Evolutionary conservation across 1,140 invertebrate genomes (phyloP).

Genomic region (Neodiprion pinetum): DNA sequence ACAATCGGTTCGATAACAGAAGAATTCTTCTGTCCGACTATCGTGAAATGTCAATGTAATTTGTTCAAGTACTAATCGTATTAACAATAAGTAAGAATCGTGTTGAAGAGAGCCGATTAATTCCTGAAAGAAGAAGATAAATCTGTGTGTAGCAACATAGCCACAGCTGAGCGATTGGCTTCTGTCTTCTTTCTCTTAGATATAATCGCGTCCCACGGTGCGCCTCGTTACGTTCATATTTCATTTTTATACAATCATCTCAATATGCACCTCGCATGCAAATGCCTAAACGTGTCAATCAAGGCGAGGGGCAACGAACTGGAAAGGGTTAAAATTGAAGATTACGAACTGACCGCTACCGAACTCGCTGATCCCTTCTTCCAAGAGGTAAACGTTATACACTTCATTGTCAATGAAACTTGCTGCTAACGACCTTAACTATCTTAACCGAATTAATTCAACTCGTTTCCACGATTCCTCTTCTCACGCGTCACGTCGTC

Average conservation of each 20-base stretch:
- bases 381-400: constrained; percentile 46
- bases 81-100: neutral
- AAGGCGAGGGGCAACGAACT: constrained; percentile 53
- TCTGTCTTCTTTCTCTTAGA: neutral
- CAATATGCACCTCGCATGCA: constrained; percentile 54
- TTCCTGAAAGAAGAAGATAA: neutral
- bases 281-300: constrained; percentile 63
- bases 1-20: neutral
- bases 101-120: neutral
- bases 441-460: constrained; percentile 2
- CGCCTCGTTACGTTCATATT: neutral
- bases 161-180: neutral
- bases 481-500: no score
- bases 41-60: neutral
- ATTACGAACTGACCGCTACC: constrained; percentile 48
- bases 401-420: neutral
- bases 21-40: neutral
- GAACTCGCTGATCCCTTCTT: constrained; percentile 57
- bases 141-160: neutral
- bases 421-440: constrained; percentile 1
- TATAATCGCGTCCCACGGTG: neutral
- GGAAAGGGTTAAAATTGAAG: constrained; percentile 46
- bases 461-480: neutral
- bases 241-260: neutral
- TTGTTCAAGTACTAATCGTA: neutral